Evolutionary conservation across 1,140 invertebrate genomes (phyloP).

Genomic region (Papilio xuthus): DNA sequence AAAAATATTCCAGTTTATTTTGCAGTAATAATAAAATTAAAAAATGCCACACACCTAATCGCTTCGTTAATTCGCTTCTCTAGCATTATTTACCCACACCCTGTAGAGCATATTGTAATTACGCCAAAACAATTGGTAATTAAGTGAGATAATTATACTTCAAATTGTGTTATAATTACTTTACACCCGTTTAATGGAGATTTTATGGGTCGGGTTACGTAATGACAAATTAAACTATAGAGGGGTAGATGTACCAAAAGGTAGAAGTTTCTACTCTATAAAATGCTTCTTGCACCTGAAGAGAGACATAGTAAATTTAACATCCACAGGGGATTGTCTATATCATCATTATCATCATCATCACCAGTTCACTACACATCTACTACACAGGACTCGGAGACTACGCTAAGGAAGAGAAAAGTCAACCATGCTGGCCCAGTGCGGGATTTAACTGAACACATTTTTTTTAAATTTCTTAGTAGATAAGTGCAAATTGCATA

Average conservation of each 20-base stretch:
- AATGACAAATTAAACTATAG: slow-evolving; percentile 28
- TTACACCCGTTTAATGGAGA: slow-evolving; percentile 38
- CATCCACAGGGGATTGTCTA: too few relatives aligned
- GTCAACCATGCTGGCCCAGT: too few relatives aligned
- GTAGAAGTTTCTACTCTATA: neutral
- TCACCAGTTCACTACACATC: too few relatives aligned
- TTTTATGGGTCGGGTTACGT: slow-evolving; percentile 35
- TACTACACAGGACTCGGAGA: too few relatives aligned
- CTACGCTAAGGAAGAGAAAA: too few relatives aligned
- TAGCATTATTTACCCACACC: slow-evolving; percentile 22
- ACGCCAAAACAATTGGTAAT: slow-evolving; percentile 59
- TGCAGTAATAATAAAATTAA: neutral
- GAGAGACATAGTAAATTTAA: neutral
- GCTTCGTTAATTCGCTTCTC: slow-evolving; percentile 37
- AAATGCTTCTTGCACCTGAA: neutral
- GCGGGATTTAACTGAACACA: too few relatives aligned
- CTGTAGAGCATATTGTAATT: slow-evolving; percentile 47
- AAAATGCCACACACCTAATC: slow-evolving; percentile 11
- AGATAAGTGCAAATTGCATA: too few relatives aligned
- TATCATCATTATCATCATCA: too few relatives aligned
- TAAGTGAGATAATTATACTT: slow-evolving; percentile 47
- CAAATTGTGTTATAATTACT: slow-evolving; percentile 52
- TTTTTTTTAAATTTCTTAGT: too few relatives aligned
- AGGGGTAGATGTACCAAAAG: neutral
- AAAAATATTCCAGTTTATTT: neutral